These are phyloP conservation scores for Limnothrissa miodon DNA, from an alignment of 2,113 vertebrate genomes.

Conservation along the genomic window DNA sequence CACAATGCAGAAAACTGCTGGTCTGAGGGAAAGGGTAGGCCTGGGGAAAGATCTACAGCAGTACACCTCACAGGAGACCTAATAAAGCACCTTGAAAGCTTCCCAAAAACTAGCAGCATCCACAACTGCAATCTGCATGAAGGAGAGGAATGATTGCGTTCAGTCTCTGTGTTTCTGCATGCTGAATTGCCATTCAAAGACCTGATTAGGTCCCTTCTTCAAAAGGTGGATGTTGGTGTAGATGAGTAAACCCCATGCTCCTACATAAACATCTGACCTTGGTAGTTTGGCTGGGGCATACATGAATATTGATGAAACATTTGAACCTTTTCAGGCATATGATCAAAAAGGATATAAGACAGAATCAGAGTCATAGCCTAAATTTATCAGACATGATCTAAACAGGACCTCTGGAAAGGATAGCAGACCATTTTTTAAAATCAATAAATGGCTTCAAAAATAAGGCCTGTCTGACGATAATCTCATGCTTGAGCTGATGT, in stretches of 20 bases:
- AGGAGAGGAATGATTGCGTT: neutral
- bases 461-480: neutral
- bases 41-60: neutral
- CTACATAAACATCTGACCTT: neutral
- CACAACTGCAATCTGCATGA: neutral
- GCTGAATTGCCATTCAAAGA: neutral
- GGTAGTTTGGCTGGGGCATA: neutral
- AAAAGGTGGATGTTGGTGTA: neutral
- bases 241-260: neutral
- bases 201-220: neutral
- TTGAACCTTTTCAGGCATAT: neutral
- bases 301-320: neutral
- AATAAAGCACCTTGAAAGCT: neutral
- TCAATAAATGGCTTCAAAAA: neutral
- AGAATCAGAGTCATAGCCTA: neutral
- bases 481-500: conserved; percentile 5
- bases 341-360: neutral
- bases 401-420: neutral
- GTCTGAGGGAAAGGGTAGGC: neutral
- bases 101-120: neutral
- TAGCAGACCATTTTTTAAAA: neutral
- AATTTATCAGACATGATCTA: neutral
- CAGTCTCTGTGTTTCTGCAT: neutral
- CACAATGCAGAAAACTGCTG: neutral
- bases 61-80: neutral